Percentiles rank a stretch among this genome's conserved stretches.
These are phyloP conservation scores for Mustela erminea DNA, from an alignment of 2,797 vertebrate genomes.

Conservation along the genomic window DNA sequence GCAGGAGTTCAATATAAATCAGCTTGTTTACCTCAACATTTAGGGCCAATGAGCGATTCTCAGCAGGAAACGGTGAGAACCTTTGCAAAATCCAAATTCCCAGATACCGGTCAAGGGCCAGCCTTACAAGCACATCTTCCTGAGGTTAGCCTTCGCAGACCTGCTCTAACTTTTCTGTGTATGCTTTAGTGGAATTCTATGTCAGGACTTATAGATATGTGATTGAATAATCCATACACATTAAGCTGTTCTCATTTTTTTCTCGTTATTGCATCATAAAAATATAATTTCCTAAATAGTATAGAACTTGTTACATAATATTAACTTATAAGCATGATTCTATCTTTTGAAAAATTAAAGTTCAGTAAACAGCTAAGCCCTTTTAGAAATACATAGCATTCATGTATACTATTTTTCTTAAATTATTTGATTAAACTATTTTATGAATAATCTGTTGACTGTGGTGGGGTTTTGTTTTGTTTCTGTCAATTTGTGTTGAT, in stretches of 20 bases:
- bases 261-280: background rate
- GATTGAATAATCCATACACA: background rate
- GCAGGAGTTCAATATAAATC: background rate
- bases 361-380: background rate
- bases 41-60: background rate
- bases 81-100: background rate
- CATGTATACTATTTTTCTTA: slow-evolving; percentile 1
- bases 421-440: slow-evolving; percentile 48
- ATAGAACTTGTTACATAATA: background rate
- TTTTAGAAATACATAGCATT: background rate
- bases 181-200: background rate
- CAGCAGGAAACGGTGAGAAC: background rate
- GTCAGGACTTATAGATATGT: background rate
- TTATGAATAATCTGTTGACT: background rate
- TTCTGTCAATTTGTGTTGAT: background rate
- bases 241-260: slow-evolving; percentile 22
- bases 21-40: background rate
- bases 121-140: background rate
- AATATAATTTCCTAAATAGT: slow-evolving; percentile 25
- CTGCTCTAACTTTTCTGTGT: background rate
- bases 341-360: slow-evolving; percentile 35
- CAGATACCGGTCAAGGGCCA: background rate
- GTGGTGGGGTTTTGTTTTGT: background rate
- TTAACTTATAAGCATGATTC: background rate
- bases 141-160: background rate